phyloP scores from a whole-genome alignment of 2,797 vertebrate species.

The Tolypeutes matacus region DNA sequence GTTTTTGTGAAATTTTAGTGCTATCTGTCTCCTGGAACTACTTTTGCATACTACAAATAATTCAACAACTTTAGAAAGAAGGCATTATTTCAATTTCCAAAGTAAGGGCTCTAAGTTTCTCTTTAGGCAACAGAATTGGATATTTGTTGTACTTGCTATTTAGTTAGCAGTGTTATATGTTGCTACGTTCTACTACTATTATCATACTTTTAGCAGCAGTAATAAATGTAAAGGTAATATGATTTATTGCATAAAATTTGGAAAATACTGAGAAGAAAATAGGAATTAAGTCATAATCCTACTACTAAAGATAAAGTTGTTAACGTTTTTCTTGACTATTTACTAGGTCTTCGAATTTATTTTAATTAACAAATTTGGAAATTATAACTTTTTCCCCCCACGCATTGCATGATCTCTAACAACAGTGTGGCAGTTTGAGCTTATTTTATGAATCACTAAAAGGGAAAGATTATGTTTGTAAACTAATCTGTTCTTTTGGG shows the following conservation, averaged over 20 bases:
- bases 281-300: constrained; percentile 40
- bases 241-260: background rate
- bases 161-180: background rate
- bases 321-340: background rate
- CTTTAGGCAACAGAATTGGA: background rate
- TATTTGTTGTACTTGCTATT: background rate
- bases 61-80: constrained; percentile 1
- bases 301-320: background rate
- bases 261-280: background rate
- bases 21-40: background rate
- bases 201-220: background rate
- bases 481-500: too few species aligned
- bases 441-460: too few species aligned
- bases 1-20: background rate
- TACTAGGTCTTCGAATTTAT: background rate
- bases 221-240: background rate
- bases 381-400: background rate
- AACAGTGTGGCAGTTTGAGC: background rate
- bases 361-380: background rate
- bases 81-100: background rate
- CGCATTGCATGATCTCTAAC: background rate
- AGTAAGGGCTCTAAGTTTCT: background rate
- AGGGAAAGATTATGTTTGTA: too few species aligned
- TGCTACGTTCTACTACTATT: background rate
- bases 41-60: background rate